A percentile compares a stretch with the other conserved stretches of the same genome.
Evolutionary conservation across 2,888 invertebrate genomes (phyloP).

Genomic region (Actias luna): DNA sequence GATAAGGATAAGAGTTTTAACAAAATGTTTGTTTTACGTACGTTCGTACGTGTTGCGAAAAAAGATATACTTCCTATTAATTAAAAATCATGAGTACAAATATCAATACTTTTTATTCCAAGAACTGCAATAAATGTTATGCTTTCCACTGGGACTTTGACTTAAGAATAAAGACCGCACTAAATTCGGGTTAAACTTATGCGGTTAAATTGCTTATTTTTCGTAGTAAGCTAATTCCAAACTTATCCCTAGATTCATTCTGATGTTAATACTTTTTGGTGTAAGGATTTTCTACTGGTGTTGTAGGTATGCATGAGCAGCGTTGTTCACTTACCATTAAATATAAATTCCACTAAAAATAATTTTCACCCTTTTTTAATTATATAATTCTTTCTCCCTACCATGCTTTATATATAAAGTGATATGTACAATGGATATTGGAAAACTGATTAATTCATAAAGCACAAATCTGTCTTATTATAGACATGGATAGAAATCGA

Average conservation of each 20-base stretch:
- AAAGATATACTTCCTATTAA: too few relatives aligned
- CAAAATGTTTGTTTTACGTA: too few relatives aligned
- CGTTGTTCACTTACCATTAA: too few relatives aligned
- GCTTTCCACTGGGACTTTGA: background rate
- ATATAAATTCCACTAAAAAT: too few relatives aligned
- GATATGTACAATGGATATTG: background rate
- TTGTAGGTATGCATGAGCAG: too few relatives aligned
- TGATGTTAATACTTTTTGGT: too few relatives aligned
- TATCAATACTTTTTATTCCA: background rate
- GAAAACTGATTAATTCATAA: background rate
- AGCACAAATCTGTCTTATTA: background rate
- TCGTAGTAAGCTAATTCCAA: background rate
- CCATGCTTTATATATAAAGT: background rate
- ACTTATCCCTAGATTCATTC: too few relatives aligned
- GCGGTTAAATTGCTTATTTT: background rate
- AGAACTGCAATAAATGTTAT: background rate
- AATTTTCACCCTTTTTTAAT: background rate
- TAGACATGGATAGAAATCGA: background rate
- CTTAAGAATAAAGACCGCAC: background rate
- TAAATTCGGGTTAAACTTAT: background rate
- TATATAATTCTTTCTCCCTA: background rate
- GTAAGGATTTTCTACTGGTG: too few relatives aligned
- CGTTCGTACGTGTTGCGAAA: too few relatives aligned
- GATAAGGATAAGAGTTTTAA: too few relatives aligned
- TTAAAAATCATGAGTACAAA: too few relatives aligned